Conservation (phyloP, 2,888 invertebrate species). For the Cheilosia grossa region DNA sequence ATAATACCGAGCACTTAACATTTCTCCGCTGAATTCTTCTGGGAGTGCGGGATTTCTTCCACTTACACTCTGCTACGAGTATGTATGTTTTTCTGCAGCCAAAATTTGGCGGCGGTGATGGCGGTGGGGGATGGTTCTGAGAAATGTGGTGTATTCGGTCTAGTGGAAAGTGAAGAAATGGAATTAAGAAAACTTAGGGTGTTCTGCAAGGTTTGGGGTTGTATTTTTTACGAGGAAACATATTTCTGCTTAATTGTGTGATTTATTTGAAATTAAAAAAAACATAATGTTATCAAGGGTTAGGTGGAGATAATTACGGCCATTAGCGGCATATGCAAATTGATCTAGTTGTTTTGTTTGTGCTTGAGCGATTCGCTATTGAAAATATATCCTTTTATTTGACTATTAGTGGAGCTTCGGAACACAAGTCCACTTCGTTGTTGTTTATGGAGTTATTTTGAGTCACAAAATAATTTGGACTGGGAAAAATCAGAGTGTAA, state of each 20-base stretch:
- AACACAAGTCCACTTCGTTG: too few species aligned
- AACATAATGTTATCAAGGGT: conserved; percentile 36
- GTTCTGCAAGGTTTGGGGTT: conserved; percentile 12
- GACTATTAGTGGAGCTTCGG: too few species aligned
- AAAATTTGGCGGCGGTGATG: neutral
- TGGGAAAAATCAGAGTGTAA: too few species aligned
- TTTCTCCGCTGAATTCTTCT: conserved; percentile 66
- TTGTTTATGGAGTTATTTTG: too few species aligned
- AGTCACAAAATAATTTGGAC: too few species aligned
- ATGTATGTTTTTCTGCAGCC: conserved; percentile 41
- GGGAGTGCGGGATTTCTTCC: conserved; percentile 60
- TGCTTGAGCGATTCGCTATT: too few species aligned
- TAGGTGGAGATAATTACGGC: neutral
- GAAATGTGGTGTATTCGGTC: conserved; percentile 50
- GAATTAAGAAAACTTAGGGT: conserved; percentile 50
- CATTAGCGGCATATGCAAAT: neutral
- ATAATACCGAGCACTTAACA: conserved; percentile 73
- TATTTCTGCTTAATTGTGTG: conserved; percentile 61
- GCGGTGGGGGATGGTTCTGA: conserved; percentile 17
- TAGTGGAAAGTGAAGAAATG: conserved; percentile 49
- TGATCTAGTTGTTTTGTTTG: neutral
- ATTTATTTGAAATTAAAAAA: conserved; percentile 65
- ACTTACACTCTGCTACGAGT: conserved; percentile 1
- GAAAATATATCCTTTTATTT: too few species aligned
- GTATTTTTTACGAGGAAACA: conserved; percentile 38